Percentiles rank a stretch among this genome's conserved stretches.
Conservation (phyloP, 2,113 vertebrate species). For the Balaenoptera acutorostrata region DNA sequence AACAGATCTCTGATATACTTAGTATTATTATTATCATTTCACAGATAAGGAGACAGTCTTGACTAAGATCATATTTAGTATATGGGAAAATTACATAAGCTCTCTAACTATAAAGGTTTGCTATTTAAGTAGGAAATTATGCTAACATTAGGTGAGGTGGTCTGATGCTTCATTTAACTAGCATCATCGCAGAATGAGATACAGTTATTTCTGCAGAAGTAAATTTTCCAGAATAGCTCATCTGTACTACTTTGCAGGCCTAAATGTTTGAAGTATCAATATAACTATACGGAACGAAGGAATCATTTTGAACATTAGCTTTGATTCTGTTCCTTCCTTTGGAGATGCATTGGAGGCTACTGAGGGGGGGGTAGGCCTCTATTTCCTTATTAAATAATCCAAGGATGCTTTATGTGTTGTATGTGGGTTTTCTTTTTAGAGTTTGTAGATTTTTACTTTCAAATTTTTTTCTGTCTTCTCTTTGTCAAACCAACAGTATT, state of each 20-base stretch:
- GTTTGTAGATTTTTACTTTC: background rate
- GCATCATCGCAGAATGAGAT: background rate
- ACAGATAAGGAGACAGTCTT: background rate
- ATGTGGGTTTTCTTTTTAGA: background rate
- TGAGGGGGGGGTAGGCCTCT: background rate
- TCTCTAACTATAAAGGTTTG: background rate
- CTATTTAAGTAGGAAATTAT: background rate
- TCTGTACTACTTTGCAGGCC: background rate
- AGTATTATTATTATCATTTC: background rate
- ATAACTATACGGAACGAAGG: background rate
- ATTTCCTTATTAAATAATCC: background rate
- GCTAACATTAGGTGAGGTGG: background rate
- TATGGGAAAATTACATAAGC: background rate
- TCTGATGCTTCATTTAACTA: background rate
- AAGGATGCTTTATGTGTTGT: background rate
- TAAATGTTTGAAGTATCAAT: background rate
- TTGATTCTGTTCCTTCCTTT: background rate
- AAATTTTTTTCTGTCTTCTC: background rate
- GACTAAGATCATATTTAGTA: background rate
- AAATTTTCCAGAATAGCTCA: background rate
- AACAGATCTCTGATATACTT: background rate
- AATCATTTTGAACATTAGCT: background rate
- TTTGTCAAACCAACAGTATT: background rate
- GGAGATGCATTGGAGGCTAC: background rate
- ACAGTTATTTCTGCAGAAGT: background rate